Evolutionary conservation across 2,113 vertebrate genomes (phyloP), one percentile per base, ranked within the genome.

Genomic region (Dunckerocampus dactyliophorus): DNA sequence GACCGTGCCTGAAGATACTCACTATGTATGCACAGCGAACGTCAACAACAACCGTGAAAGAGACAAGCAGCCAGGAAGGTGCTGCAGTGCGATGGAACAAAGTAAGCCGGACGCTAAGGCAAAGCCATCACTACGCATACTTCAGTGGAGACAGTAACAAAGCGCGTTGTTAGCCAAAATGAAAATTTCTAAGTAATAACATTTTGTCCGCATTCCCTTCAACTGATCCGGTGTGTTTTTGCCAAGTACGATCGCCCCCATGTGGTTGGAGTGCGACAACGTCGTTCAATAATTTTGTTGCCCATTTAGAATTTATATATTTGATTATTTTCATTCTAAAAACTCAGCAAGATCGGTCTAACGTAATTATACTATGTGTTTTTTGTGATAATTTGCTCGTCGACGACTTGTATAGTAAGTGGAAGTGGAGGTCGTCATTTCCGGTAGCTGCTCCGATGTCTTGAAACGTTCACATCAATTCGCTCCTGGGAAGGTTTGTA

Each of bases 401-500:
- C 5, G 1, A 16, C 19, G 53, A 42, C 5, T 21, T 1, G n/a
- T n/a, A n/a, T 20, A 1, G 3, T 42, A 6, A 42, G 17, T 62
- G 72, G 78, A 82, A 75, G 50, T 49, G 0, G 0, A 0, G n/a
- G 10, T 37, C 63, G 71, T 65, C 45, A 67, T 22, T 65, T 89
- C 85, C 85, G 39, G 75, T 74, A 62, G 54, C 50, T 67, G 50
- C 62, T n/a, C 59, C 12, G 51, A 79, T 74, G 76, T 47, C 19
- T 57, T 72, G 64, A 81, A 53, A 67, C 69, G 59, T 34, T 31
- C 74, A 62, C 64, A 66, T 71, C 63, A 58, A 63, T 9, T 54
- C 54, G 75, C 49, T 24, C 69, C 64, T 65, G 71, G 53, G 51
- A 80, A 87, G 88, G 86, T 89, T 82, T 84, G 88, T 84, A 65